Percentiles rank a stretch among this genome's conserved stretches.
phyloP scores from a whole-genome alignment of 2,113 vertebrate species.

The Pelobates fuscus region DNA sequence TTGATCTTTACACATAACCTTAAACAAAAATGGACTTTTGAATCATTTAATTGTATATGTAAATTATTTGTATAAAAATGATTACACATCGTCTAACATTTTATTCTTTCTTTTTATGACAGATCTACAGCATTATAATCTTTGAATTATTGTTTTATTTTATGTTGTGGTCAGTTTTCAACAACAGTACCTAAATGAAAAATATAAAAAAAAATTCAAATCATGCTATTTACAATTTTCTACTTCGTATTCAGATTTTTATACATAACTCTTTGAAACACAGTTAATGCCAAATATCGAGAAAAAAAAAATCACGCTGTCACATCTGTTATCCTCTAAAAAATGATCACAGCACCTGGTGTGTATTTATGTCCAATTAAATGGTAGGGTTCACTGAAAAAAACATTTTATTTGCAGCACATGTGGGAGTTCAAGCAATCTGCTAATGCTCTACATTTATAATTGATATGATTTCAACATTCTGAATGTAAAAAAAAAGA shows the following conservation, averaged over 20 bases:
- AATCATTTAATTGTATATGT: no score
- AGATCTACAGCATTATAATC: no score
- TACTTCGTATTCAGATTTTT: background rate
- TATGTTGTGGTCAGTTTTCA: no score
- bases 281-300: conserved; percentile 9
- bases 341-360: conserved; percentile 26
- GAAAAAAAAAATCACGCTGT: conserved; percentile 12
- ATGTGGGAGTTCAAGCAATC: conserved; percentile 31
- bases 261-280: background rate
- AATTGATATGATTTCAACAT: conserved; percentile 35
- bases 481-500: conserved; percentile 5
- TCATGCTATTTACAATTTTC: no score
- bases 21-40: no score
- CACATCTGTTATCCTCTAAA: conserved; percentile 31
- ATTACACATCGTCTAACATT: no score
- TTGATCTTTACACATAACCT: no score
- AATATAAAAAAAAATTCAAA: no score
- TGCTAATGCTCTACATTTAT: conserved; percentile 27
- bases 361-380: conserved; percentile 26
- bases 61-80: no score
- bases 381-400: conserved; percentile 26
- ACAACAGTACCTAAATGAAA: no score
- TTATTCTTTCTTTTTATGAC: no score
- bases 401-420: conserved; percentile 39
- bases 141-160: no score